Evolutionary conservation across 2,797 vertebrate species (phyloP).

Genomic region (Rhadinocentrus ornatus): DNA sequence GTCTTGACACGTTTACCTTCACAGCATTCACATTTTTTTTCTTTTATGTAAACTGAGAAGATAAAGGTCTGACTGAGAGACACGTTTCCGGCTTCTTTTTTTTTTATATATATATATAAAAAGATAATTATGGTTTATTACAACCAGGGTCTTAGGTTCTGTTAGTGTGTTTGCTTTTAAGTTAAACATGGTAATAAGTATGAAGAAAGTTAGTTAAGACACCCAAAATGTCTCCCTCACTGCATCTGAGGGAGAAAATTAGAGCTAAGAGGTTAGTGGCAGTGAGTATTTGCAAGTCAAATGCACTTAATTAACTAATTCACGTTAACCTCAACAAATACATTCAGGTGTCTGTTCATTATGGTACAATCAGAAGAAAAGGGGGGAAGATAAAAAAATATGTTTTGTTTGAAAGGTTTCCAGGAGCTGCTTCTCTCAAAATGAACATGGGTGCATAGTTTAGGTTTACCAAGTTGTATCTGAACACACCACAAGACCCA

Average conservation of each 20-base stretch:
- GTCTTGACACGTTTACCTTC: constrained; percentile 34
- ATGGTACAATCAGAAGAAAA: background rate
- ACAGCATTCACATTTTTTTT: background rate
- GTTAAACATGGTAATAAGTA: background rate
- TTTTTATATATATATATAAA: no score
- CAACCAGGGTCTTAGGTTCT: background rate
- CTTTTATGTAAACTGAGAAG: background rate
- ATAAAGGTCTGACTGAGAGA: background rate
- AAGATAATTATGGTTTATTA: background rate
- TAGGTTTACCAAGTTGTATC: background rate
- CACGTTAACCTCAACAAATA: no score
- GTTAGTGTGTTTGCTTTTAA: background rate
- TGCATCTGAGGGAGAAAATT: background rate
- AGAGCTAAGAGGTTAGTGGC: background rate
- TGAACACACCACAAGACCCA: background rate
- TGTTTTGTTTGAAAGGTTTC: background rate
- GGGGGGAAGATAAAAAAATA: background rate
- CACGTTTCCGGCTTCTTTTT: background rate
- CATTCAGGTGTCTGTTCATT: background rate
- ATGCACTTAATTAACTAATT: background rate
- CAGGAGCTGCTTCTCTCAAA: background rate
- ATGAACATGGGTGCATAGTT: background rate
- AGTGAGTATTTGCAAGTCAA: background rate
- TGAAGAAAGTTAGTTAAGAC: background rate
- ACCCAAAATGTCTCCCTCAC: background rate